Conservation (phyloP, 2,113 vertebrate species). For the Anoura caudifer region DNA sequence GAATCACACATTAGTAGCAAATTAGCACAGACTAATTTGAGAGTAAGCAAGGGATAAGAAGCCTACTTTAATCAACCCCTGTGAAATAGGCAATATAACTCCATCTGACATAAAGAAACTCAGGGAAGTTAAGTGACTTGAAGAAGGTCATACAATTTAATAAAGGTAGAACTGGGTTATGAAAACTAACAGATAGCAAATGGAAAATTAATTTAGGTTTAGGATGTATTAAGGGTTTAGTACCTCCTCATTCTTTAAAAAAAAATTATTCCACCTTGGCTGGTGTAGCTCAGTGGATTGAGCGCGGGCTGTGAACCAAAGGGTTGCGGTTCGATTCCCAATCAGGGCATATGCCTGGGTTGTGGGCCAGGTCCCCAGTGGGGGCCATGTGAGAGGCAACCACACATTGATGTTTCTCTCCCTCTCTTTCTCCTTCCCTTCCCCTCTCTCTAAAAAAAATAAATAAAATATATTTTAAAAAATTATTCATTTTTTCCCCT, state of each 20-base stretch:
- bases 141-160: not conserved
- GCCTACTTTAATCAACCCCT: not conserved
- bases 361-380: too few relatives aligned
- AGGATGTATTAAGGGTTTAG: not conserved
- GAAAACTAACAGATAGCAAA: conserved; percentile 23
- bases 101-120: not conserved
- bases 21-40: conserved; percentile 21
- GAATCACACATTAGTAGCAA: not conserved
- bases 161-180: not conserved
- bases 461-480: too few relatives aligned
- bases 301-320: too few relatives aligned
- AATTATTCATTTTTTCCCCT: not conserved
- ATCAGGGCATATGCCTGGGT: too few relatives aligned
- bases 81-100: not conserved
- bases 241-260: not conserved
- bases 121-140: not conserved
- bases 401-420: too few relatives aligned
- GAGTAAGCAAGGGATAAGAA: not conserved
- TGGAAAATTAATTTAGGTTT: not conserved
- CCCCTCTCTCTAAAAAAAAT: too few relatives aligned
- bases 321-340: too few relatives aligned
- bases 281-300: too few relatives aligned
- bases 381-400: too few relatives aligned
- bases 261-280: too few relatives aligned
- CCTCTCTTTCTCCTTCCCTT: too few relatives aligned